Evolutionary conservation across 2,113 vertebrate species (phyloP).

Genomic region (Micronycteris hirsuta): DNA sequence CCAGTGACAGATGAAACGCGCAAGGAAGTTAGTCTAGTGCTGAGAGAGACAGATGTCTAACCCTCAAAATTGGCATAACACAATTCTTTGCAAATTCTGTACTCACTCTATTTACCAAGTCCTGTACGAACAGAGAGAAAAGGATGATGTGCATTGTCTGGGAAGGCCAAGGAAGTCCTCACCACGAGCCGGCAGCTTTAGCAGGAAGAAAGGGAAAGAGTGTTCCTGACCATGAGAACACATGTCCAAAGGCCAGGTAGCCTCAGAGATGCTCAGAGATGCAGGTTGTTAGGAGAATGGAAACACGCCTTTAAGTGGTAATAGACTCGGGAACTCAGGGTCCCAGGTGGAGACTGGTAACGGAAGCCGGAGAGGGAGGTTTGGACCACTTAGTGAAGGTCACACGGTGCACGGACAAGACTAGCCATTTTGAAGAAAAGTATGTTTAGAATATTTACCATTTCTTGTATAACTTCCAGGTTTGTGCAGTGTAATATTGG

Average conservation of each 20-base stretch:
- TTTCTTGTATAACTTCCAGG: not conserved
- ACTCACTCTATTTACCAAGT: not conserved
- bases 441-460: not conserved
- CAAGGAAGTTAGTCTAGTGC: not conserved
- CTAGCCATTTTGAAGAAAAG: not conserved
- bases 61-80: not conserved
- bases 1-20: not conserved
- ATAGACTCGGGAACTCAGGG: not conserved
- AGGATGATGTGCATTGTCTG: not conserved
- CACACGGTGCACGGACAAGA: not conserved
- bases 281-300: not conserved
- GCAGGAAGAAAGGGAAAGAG: not conserved
- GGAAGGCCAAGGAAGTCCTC: not conserved
- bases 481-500: not conserved
- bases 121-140: not conserved
- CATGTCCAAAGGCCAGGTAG: not conserved
- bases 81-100: not conserved
- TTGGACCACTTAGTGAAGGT: not conserved
- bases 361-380: not conserved
- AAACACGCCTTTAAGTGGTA: not conserved
- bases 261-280: not conserved
- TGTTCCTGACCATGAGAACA: not conserved
- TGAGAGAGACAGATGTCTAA: not conserved
- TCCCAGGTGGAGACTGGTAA: not conserved
- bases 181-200: not conserved